Percentiles rank a stretch among this genome's conserved stretches.
Evolutionary conservation across 1,140 invertebrate genomes (phyloP).

Genomic region (Drosophila auraria): DNA sequence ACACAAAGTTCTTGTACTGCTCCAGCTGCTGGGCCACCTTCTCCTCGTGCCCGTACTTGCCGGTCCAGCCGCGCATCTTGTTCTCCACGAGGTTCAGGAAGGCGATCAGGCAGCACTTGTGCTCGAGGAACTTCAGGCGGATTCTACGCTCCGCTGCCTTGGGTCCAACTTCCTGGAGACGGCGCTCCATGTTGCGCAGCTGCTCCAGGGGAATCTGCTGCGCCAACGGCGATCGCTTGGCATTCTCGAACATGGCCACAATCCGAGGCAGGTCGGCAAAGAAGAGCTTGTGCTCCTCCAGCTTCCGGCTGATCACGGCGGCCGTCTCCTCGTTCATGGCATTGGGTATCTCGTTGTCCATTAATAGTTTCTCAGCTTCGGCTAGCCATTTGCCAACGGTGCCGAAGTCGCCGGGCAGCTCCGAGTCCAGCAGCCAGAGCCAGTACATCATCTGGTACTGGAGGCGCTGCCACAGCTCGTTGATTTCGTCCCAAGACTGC

Average conservation of each 20-base stretch:
- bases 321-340: slow-evolving; percentile 94
- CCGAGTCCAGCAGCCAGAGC: slow-evolving; percentile 94
- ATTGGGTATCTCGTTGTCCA: slow-evolving; percentile 92
- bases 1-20: slow-evolving; percentile 96
- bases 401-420: slow-evolving; percentile 93
- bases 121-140: slow-evolving; percentile 94
- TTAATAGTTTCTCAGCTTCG: slow-evolving; percentile 93
- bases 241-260: slow-evolving; percentile 90
- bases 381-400: slow-evolving; percentile 95
- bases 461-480: slow-evolving; percentile 91
- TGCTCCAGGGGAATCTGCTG: slow-evolving; percentile 91
- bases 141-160: slow-evolving; percentile 91
- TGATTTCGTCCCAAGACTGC: slow-evolving; percentile 92
- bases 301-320: slow-evolving; percentile 92
- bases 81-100: slow-evolving; percentile 95
- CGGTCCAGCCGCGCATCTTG: slow-evolving; percentile 94
- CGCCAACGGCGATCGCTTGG: slow-evolving; percentile 87
- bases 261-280: slow-evolving; percentile 93
- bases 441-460: slow-evolving; percentile 92
- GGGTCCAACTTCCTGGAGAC: slow-evolving; percentile 90
- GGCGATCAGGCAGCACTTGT: slow-evolving; percentile 96
- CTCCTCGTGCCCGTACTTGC: slow-evolving; percentile 94
- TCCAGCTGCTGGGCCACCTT: slow-evolving; percentile 93
- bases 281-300: slow-evolving; percentile 95
- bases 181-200: slow-evolving; percentile 91